Evolutionary conservation across 2,113 vertebrate species (phyloP), one percentile per base, ranked within the genome.

Genomic region (Athene noctua): DNA sequence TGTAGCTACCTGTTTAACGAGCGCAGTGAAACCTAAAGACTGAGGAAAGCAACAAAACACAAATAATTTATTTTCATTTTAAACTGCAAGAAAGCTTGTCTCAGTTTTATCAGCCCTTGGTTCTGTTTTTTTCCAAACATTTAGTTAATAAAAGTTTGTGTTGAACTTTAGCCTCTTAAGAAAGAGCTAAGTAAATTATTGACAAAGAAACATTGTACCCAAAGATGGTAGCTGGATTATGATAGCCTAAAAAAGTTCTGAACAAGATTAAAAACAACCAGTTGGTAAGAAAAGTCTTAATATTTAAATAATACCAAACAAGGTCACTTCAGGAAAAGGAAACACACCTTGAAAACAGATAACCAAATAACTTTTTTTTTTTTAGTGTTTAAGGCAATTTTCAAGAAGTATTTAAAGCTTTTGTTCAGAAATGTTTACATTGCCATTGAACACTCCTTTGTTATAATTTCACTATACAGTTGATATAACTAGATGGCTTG

Each of bases 401-500:
- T 80, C 29, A 79, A 62, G 32, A 52, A 66, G 11, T 42, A 52
- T 34, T 46, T 40, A 58, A 44, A 90, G 21, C 6, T 94, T 90
- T 81, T 87, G 57, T 34, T 81, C 40, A 54, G 55, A 63, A 88
- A 36, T 44, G 79, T 58, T 94, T 82, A 81, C 44, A 18, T 26
- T 72, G 72, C 34, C 27, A 2, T 54, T 51, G 58, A 94, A 68
- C 59, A 59, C 29, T 72, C 26, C 68, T 86, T 94, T 90, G 82
- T 90, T 70, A 75, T 32, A 72, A 80, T 91, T 94, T 83, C 84
- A 80, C 63, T 61, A 66, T 51, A 91, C 42, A 85, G 70, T 14
- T 77, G 82, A 86, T 82, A 13, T 46, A 95, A 96, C 88, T 95
- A 77, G 77, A 81, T 86, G 77, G 80, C 54, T 95, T 75, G 84